These are phyloP conservation scores for Pegoplata infirma DNA, from an alignment of 2,888 invertebrate species.

Conservation along the genomic window DNA sequence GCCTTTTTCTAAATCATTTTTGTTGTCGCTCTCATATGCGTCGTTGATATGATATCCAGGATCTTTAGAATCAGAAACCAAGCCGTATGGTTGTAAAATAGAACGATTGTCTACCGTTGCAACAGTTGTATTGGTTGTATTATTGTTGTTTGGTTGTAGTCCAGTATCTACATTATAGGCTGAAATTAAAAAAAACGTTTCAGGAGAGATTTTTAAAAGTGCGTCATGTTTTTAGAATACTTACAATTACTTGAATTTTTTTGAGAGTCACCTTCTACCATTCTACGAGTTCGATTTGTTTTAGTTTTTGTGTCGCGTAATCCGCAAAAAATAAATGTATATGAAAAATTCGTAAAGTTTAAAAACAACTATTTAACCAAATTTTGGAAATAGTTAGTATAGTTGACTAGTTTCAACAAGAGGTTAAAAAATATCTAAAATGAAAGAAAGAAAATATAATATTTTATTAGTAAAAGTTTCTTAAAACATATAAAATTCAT, in stretches of 20 bases:
- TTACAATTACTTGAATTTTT: constrained; percentile 88
- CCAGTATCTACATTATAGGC: constrained; percentile 94
- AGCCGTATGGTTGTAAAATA: constrained; percentile 74
- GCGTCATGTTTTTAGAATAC: constrained; percentile 76
- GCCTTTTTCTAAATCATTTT: constrained; percentile 73
- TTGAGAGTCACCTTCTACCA: constrained; percentile 93
- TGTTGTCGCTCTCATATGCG: constrained; percentile 71
- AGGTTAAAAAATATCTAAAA: constrained; percentile 40
- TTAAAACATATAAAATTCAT: too few species aligned
- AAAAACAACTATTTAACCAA: constrained; percentile 46
- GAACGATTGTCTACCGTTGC: constrained; percentile 73
- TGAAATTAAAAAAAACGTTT: constrained; percentile 70
- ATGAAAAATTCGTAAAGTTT: constrained; percentile 3
- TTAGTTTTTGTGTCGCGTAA: constrained; percentile 70
- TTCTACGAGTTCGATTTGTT: constrained; percentile 85
- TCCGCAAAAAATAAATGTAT: constrained; percentile 66
- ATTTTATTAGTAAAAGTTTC: too few species aligned
- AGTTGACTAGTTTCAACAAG: constrained; percentile 46
- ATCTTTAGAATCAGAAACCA: constrained; percentile 72
- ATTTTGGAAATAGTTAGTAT: constrained; percentile 44
- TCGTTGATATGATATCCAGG: constrained; percentile 74
- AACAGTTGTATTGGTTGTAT: constrained; percentile 75
- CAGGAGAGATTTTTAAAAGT: background rate
- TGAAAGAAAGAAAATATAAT: constrained; percentile 19
- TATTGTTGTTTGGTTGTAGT: constrained; percentile 88